These are phyloP conservation scores for Takifugu bimaculatus DNA, from an alignment of 2,113 vertebrate species.

Conservation along the genomic window DNA sequence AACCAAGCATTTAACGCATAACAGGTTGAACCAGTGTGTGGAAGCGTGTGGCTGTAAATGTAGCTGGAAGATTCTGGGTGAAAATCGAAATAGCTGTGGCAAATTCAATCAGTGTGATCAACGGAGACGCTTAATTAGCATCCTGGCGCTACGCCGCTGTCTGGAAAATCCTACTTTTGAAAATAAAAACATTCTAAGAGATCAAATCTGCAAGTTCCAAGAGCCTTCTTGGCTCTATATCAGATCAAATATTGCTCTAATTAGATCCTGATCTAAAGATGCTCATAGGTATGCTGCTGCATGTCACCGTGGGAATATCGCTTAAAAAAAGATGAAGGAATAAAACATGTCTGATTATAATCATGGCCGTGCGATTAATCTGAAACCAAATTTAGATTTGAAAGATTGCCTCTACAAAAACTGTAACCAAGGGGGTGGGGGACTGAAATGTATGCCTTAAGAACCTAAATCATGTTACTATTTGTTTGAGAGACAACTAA, in stretches of 20 bases:
- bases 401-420: too few species aligned
- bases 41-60: constrained; percentile 55
- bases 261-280: neutral
- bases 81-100: constrained; percentile 64
- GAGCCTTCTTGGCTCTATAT: constrained; percentile 3
- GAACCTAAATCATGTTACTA: too few species aligned
- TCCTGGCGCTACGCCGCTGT: constrained; percentile 27
- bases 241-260: neutral
- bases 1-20: constrained; percentile 66
- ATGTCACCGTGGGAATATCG: neutral
- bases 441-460: too few species aligned
- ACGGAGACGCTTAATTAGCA: constrained; percentile 35
- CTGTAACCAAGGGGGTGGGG: too few species aligned
- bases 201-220: constrained; percentile 21
- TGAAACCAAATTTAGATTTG: too few species aligned
- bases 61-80: constrained; percentile 65
- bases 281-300: constrained; percentile 11
- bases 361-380: too few species aligned
- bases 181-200: constrained; percentile 22
- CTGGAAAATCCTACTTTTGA: constrained; percentile 19
- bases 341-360: too few species aligned
- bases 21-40: constrained; percentile 61
- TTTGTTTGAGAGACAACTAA: too few species aligned
- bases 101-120: constrained; percentile 41
- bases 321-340: too few species aligned